Evolutionary conservation across 2,113 vertebrate genomes (phyloP).

Genomic region (Tenrec ecaudatus): DNA sequence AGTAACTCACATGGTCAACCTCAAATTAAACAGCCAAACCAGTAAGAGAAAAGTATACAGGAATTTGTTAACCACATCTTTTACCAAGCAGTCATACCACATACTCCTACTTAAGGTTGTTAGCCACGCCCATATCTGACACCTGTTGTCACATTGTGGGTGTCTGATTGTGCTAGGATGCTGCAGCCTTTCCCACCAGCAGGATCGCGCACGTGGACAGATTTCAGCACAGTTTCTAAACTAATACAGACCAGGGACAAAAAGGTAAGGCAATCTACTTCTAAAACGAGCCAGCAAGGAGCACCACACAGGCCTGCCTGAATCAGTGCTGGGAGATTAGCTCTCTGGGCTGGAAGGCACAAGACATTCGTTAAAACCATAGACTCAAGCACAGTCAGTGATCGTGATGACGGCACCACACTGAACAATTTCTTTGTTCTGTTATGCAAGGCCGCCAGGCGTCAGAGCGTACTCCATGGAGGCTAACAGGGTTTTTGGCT

Average conservation of each 20-base stretch:
- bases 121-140: neutral
- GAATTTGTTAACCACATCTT: neutral
- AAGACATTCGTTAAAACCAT: neutral
- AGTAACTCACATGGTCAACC: neutral
- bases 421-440: neutral
- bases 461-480: neutral
- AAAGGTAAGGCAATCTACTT: neutral
- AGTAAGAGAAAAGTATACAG: neutral
- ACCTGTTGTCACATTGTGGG: neutral
- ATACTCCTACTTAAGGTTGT: neutral
- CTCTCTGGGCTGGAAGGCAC: neutral
- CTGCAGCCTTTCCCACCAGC: neutral
- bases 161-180: neutral
- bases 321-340: neutral
- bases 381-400: neutral
- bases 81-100: neutral
- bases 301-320: neutral
- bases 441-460: neutral
- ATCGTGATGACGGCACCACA: neutral
- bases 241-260: neutral
- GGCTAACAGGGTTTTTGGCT: neutral
- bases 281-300: neutral
- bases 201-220: neutral
- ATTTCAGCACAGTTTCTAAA: neutral
- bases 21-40: neutral